Evolutionary conservation across 2,888 invertebrate genomes (phyloP), one percentile per base, ranked within the genome.

Genomic region (Steromphala cineraria): DNA sequence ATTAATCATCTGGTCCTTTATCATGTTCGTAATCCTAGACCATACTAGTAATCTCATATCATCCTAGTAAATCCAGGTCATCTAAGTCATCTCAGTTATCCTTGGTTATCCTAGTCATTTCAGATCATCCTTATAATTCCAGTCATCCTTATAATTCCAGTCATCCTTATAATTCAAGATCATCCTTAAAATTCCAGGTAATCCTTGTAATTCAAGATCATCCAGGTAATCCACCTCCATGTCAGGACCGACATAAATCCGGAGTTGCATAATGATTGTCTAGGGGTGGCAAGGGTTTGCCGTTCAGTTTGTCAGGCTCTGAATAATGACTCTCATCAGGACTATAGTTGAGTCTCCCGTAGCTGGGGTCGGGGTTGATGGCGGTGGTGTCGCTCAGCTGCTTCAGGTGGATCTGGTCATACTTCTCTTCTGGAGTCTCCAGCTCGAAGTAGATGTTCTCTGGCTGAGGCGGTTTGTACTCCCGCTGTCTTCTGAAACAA

Each of bases 391-490:
- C 71, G 4, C 36, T 31, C 17, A 71, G 40, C 31, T 40, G 71
- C 71, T 71, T 71, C 19, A 71, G 31, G 10, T 71, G 71, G 2
- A 71, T 31, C 71, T 71, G 71, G 71, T 71, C 71, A 0, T 71
- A 71, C 71, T 71, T 71, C 36, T 71, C 71, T 5, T 71, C 71
- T 0, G 71, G 71, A 10, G 71, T 71, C 71, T 71, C 71, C 40
- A 71, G 71, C 71, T 71, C 71, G 31, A 71, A 71, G 71, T 71
- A 71, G 71, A 71, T 71, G 71, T 71, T 71, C 71, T 71, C 71
- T 19, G 71, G 71, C 40, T 71, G 71, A n/a, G 71, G 71, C 36
- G 71, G 71, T 10, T 71, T 71, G 40, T 71, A 71, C 71, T 71
- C 71, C 13, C 71, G 31, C 31, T 71, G 71, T 36, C 36, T 28